These are phyloP conservation scores for Sander lucioperca DNA, from an alignment of 2,113 vertebrate genomes.

Conservation along the genomic window DNA sequence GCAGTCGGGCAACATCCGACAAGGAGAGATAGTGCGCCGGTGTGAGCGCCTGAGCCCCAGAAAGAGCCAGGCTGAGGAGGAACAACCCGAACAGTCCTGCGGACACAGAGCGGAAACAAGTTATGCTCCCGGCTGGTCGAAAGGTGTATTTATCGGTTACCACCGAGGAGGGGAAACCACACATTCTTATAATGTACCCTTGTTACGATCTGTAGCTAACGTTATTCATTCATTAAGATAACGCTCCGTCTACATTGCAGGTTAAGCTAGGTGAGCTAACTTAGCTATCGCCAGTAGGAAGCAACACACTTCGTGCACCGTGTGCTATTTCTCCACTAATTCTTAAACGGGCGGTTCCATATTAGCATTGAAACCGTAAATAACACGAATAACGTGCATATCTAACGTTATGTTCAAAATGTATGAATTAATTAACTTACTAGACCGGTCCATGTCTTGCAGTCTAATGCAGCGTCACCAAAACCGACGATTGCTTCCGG, in stretches of 20 bases:
- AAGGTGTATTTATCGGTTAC: neutral
- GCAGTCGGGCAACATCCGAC: constrained; percentile 90
- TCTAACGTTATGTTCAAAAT: accelerated
- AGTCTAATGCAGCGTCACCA: constrained; percentile 86
- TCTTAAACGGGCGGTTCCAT: accelerated
- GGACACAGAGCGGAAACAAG: neutral
- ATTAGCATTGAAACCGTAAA: neutral
- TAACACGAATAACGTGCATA: accelerated
- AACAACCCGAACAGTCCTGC: constrained; percentile 84
- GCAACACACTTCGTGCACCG: neutral
- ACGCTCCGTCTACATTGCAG: constrained; percentile 12
- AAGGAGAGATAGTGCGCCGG: constrained; percentile 90
- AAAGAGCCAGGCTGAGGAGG: constrained; percentile 80
- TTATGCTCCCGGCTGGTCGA: neutral
- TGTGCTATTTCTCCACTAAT: neutral
- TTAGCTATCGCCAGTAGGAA: constrained; percentile 36
- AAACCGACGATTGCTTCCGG: constrained; percentile 79
- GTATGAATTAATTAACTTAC: constrained; percentile 73
- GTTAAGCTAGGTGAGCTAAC: constrained; percentile 43
- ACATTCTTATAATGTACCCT: neutral
- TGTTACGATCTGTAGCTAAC: neutral
- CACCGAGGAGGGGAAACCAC: too few relatives aligned
- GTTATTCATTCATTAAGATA: constrained; percentile 51
- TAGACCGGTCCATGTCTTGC: constrained; percentile 81
- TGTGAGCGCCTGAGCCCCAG: constrained; percentile 83